A percentile compares a stretch with the other conserved stretches of the same genome.
These are phyloP conservation scores for Lasioglossum malachurum DNA, from an alignment of 2,888 invertebrate species.

Conservation along the genomic window DNA sequence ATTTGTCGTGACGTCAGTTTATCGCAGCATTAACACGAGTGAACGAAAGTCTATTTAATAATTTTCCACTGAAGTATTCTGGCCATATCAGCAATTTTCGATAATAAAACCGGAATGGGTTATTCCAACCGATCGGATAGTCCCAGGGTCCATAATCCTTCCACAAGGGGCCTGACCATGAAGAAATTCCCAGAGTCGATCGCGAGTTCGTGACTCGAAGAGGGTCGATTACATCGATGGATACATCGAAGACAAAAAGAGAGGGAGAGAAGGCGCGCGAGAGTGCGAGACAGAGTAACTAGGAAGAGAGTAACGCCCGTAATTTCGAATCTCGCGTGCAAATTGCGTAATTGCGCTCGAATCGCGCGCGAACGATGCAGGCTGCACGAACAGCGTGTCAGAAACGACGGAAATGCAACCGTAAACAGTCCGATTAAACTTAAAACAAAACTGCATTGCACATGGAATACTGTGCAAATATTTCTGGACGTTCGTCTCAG, in stretches of 20 bases:
- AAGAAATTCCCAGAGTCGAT: slow-evolving; percentile 20
- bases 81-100: not conserved
- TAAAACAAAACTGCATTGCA: not conserved
- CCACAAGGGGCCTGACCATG: not conserved
- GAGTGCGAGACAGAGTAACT: not conserved
- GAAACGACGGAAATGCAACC: not conserved
- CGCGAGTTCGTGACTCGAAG: slow-evolving; percentile 37
- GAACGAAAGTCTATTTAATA: not conserved
- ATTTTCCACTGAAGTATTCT: not conserved
- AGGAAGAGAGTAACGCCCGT: slow-evolving; percentile 34
- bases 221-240: slow-evolving; percentile 3
- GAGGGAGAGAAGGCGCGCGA: not conserved
- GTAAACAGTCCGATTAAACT: not conserved
- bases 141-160: not conserved
- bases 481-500: not conserved
- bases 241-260: not conserved
- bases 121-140: not conserved
- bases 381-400: slow-evolving; percentile 2
- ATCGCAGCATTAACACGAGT: not conserved
- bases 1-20: not conserved
- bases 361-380: slow-evolving; percentile 21
- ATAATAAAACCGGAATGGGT: not conserved
- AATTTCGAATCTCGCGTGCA: slow-evolving; percentile 60
- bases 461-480: not conserved
- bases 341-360: slow-evolving; percentile 64